These are phyloP conservation scores for Pandemis cinnamomeana DNA, from an alignment of 2,888 invertebrate species.

Conservation along the genomic window DNA sequence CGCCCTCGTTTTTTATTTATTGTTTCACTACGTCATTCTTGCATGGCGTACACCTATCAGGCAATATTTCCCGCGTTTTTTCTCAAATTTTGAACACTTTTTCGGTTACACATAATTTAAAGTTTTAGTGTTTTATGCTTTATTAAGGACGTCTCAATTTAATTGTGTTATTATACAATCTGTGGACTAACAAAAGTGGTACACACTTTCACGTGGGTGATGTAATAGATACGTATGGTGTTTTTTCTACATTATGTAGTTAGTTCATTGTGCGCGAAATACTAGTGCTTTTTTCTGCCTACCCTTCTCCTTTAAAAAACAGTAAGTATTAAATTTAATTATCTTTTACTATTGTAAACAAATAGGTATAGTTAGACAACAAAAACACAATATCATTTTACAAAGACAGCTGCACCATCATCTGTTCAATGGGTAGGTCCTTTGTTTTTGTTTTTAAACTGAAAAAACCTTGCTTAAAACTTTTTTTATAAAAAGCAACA, in stretches of 20 bases:
- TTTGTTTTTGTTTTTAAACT: no score
- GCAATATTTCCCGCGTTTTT: background rate
- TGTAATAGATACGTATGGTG: conserved; percentile 7
- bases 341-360: background rate
- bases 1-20: background rate
- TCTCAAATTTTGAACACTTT: background rate
- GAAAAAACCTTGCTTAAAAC: no score
- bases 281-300: background rate
- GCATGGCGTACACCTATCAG: background rate
- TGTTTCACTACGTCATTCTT: background rate
- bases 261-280: background rate
- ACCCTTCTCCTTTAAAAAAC: background rate
- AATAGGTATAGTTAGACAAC: background rate
- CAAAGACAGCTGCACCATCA: no score
- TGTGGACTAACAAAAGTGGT: background rate
- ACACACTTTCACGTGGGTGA: conserved; percentile 6
- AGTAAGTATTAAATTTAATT: background rate
- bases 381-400: background rate
- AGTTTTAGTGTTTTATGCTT: background rate
- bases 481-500: no score
- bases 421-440: no score
- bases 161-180: background rate
- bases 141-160: background rate
- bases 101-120: background rate
- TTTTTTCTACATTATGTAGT: background rate